These are phyloP conservation scores for Periparus ater DNA, from an alignment of 2,797 vertebrate species.

Conservation along the genomic window DNA sequence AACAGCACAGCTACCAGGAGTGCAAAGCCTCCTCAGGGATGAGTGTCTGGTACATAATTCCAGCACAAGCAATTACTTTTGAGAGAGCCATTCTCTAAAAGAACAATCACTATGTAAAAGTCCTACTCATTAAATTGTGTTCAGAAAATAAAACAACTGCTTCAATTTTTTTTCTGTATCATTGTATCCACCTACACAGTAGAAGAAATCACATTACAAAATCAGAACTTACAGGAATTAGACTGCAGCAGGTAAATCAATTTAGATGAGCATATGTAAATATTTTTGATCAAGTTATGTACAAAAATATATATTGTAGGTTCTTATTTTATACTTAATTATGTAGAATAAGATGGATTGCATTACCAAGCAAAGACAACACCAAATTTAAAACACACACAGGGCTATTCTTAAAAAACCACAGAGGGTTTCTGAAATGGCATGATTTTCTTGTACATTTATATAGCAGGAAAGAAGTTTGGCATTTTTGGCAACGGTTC, in stretches of 20 bases:
- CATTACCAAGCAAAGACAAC: neutral
- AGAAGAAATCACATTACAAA: neutral
- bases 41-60: neutral
- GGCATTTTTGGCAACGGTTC: neutral
- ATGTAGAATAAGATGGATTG: neutral
- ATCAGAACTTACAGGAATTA: neutral
- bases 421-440: neutral
- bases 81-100: neutral
- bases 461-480: neutral
- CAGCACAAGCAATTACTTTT: neutral
- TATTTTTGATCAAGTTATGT: neutral
- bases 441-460: neutral
- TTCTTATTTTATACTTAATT: slow-evolving; percentile 14
- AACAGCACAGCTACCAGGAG: neutral
- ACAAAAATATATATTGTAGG: neutral
- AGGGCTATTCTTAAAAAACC: neutral
- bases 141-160: neutral
- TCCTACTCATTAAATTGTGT: neutral
- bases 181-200: neutral
- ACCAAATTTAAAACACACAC: neutral
- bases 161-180: neutral
- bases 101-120: neutral
- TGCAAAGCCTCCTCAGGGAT: neutral
- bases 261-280: neutral
- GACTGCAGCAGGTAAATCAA: neutral